Conservation (phyloP, 2,888 invertebrate genomes). For the Pyrrhosoma nymphula region DNA sequence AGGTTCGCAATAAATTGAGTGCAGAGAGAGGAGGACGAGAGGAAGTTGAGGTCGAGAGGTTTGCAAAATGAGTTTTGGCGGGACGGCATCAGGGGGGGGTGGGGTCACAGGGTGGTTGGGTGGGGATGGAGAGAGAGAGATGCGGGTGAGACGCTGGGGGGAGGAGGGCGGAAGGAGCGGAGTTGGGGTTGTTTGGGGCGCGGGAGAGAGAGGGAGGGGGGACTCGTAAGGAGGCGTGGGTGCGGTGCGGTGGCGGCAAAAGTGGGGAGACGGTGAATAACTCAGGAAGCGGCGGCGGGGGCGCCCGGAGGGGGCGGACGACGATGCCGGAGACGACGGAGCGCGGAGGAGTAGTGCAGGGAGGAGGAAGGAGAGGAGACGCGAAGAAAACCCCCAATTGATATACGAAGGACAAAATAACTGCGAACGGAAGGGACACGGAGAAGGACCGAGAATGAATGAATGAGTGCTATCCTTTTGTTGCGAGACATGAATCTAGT, state of each 20-base stretch:
- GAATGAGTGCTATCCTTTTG: too few relatives aligned
- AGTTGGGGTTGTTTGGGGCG: background rate
- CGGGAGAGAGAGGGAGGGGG: background rate
- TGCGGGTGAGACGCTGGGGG: background rate
- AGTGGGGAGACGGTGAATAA: background rate
- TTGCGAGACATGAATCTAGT: too few relatives aligned
- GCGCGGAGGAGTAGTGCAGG: background rate
- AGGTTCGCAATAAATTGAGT: conserved; percentile 60
- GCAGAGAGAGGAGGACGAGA: conserved; percentile 50
- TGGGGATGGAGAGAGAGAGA: background rate
- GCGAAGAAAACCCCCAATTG: background rate
- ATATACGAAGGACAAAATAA: background rate
- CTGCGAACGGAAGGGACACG: background rate
- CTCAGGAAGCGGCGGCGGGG: background rate
- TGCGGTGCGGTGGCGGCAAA: background rate
- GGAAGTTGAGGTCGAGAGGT: conserved; percentile 43
- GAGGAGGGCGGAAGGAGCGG: background rate
- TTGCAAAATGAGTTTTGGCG: conserved; percentile 60
- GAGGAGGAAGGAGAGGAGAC: background rate
- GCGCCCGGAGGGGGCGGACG: background rate
- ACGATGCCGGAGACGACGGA: background rate
- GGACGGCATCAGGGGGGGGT: background rate
- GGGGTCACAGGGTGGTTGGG: background rate
- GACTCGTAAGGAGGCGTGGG: background rate
- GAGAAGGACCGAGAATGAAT: background rate